Percentiles rank a stretch among this genome's conserved stretches.
phyloP scores from a whole-genome alignment of 2,888 invertebrate species.

The Acleris cristana region DNA sequence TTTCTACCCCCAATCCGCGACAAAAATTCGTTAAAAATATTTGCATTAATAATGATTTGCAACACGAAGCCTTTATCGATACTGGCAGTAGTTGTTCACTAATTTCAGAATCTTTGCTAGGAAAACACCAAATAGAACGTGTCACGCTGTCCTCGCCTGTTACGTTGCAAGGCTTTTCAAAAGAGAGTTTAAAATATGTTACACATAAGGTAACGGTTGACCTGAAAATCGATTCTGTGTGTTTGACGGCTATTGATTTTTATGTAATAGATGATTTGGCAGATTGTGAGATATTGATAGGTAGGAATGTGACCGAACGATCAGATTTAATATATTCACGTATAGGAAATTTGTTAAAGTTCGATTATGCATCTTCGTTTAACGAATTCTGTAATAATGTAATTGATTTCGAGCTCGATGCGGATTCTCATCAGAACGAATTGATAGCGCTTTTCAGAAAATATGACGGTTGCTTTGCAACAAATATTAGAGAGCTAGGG shows the following conservation, averaged over 20 bases:
- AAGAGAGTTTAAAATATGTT: not conserved
- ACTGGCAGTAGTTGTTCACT: too few relatives aligned
- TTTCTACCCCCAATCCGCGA: constrained; percentile 3
- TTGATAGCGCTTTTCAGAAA: not conserved
- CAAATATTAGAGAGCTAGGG: too few relatives aligned
- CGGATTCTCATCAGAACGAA: not conserved
- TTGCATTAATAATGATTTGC: constrained; percentile 1
- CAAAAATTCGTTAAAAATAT: constrained; percentile 2
- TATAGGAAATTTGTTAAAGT: too few relatives aligned
- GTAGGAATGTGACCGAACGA: constrained; percentile 8
- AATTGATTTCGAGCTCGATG: not conserved
- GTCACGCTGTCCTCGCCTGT: not conserved
- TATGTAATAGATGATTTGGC: not conserved
- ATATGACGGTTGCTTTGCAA: not conserved
- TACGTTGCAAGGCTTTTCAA: constrained; percentile 12
- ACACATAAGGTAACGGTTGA: not conserved
- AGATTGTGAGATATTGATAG: constrained; percentile 7
- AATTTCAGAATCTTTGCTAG: too few relatives aligned
- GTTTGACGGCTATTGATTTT: not conserved
- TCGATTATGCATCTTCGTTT: too few relatives aligned
- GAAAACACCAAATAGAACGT: too few relatives aligned
- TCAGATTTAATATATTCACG: too few relatives aligned
- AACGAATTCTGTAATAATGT: not conserved
- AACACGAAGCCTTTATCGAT: not conserved
- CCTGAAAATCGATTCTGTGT: constrained; percentile 6